These are phyloP conservation scores for Aselliscus stoliczkanus DNA, from an alignment of 2,797 vertebrate genomes.

Conservation along the genomic window DNA sequence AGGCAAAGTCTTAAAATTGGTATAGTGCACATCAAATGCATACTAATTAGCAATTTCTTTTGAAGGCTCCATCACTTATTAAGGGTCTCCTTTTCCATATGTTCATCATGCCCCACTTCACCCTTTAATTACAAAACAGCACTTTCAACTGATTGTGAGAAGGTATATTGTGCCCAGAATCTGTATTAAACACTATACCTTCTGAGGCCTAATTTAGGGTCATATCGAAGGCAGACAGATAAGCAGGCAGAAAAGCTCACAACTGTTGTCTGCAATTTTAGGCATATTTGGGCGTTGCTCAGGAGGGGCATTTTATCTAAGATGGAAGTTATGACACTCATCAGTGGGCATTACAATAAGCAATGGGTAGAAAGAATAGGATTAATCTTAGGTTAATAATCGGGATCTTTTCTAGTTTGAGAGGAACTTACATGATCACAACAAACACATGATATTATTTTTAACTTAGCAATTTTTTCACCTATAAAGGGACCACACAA, in stretches of 20 bases:
- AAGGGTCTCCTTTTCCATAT: slow-evolving; percentile 83
- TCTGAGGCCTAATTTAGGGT: slow-evolving; percentile 76
- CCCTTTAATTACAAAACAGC: slow-evolving; percentile 82
- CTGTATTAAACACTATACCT: slow-evolving; percentile 77
- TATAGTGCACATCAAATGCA: slow-evolving; percentile 83
- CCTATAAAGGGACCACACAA: not conserved
- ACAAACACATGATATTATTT: slow-evolving; percentile 28
- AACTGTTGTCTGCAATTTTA: slow-evolving; percentile 66
- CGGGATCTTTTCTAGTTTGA: slow-evolving; percentile 5
- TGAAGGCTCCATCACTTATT: slow-evolving; percentile 81
- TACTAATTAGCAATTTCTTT: slow-evolving; percentile 85
- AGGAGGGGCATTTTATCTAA: slow-evolving; percentile 54
- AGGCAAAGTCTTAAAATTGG: slow-evolving; percentile 85
- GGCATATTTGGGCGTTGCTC: slow-evolving; percentile 50
- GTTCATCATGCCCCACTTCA: slow-evolving; percentile 83
- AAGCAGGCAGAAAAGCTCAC: slow-evolving; percentile 65
- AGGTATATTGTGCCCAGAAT: slow-evolving; percentile 76
- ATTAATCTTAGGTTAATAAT: slow-evolving; percentile 36
- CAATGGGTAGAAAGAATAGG: not conserved
- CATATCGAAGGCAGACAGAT: slow-evolving; percentile 69
- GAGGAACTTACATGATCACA: not conserved
- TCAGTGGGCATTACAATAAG: not conserved
- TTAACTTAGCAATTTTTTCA: slow-evolving; percentile 27
- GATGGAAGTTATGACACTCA: slow-evolving; percentile 20
- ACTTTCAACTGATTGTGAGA: slow-evolving; percentile 80